A percentile compares a stretch with the other conserved stretches of the same genome.
These are phyloP conservation scores for Paramormyrops hopkinsi DNA, from an alignment of 2,797 vertebrate genomes.

Conservation along the genomic window DNA sequence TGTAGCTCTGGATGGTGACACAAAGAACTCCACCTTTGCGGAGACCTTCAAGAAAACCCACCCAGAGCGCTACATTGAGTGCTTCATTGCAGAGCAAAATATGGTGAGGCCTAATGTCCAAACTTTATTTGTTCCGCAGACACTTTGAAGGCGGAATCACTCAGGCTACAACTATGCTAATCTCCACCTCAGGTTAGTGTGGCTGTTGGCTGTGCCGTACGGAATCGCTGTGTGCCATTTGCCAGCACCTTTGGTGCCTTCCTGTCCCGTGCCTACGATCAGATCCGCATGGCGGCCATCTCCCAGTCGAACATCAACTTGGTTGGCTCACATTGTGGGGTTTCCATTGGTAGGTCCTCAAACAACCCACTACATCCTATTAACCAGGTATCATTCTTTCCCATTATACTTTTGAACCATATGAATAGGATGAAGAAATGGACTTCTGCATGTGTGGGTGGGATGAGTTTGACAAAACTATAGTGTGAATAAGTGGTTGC, in stretches of 20 bases:
- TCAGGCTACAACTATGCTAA: not conserved
- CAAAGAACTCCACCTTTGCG: constrained; percentile 79
- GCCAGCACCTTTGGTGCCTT: constrained; percentile 79
- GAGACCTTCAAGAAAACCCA: constrained; percentile 74
- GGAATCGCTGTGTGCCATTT: constrained; percentile 69
- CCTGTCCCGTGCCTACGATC: constrained; percentile 74
- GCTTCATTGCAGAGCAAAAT: constrained; percentile 80
- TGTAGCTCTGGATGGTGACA: constrained; percentile 76
- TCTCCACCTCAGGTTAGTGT: constrained; percentile 65
- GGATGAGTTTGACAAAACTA: not conserved
- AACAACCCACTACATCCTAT: not conserved
- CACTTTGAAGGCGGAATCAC: not conserved
- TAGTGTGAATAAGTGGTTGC: not conserved
- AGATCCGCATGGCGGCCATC: constrained; percentile 77
- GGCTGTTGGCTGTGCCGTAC: constrained; percentile 74
- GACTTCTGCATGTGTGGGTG: not conserved
- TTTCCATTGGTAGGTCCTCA: constrained; percentile 70
- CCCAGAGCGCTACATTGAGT: constrained; percentile 79
- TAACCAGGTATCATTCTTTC: not conserved
- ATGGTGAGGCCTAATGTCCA: constrained; percentile 49
- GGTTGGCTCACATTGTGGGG: constrained; percentile 78
- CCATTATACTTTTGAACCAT: not conserved
- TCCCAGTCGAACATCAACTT: constrained; percentile 74
- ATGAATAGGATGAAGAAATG: not conserved
- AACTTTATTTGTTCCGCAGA: not conserved